Percentiles rank a stretch among this genome's conserved stretches.
phyloP scores from a whole-genome alignment of 2,113 vertebrate genomes.

The Climacteris rufus region DNA sequence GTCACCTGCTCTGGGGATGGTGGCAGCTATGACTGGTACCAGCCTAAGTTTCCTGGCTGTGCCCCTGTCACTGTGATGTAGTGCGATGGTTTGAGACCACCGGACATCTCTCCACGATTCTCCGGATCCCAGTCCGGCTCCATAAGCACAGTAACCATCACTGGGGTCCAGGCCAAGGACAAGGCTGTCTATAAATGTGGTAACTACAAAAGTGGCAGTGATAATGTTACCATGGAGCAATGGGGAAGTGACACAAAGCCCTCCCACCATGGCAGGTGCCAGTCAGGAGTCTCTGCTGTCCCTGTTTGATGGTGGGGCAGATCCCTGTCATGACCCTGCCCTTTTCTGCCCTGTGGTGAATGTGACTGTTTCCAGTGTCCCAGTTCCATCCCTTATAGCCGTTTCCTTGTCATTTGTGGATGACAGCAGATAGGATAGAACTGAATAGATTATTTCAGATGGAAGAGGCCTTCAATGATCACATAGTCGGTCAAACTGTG shows the following conservation, averaged over 20 bases:
- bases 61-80: not conserved
- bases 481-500: not conserved
- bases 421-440: not conserved
- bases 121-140: not conserved
- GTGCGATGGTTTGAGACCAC: rapidly evolving
- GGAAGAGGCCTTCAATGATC: not conserved
- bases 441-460: not conserved
- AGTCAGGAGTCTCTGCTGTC: not conserved
- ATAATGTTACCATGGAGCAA: rapidly evolving
- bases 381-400: rapidly evolving
- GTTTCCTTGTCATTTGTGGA: not conserved
- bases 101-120: not conserved
- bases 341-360: not conserved
- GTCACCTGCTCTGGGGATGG: not conserved
- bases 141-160: not conserved
- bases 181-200: not conserved
- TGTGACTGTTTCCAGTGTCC: not conserved
- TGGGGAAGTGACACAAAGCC: not conserved
- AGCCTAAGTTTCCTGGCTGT: not conserved
- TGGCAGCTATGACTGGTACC: not conserved
- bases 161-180: not conserved
- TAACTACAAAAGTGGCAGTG: not conserved
- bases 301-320: too few relatives aligned
- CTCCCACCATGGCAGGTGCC: rapidly evolving
- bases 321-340: too few relatives aligned